A percentile compares a stretch with the other conserved stretches of the same genome.
Conservation (phyloP, 2,888 invertebrate species). For the Tiliacea citrago region DNA sequence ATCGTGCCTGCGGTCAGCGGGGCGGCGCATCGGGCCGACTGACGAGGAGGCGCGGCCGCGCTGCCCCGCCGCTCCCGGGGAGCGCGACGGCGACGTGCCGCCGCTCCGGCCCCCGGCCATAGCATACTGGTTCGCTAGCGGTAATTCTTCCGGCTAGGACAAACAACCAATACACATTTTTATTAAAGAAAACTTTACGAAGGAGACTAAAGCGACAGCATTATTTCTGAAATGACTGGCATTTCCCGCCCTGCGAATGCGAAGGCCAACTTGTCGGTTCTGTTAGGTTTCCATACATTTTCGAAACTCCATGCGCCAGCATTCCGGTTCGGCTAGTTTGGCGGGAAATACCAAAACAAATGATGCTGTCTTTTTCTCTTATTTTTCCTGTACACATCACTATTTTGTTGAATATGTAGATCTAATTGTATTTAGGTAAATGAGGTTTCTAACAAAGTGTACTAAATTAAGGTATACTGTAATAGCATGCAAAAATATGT, state of each 20-base stretch:
- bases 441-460: not conserved
- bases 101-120: constrained; percentile 83
- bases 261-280: constrained; percentile 27
- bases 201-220: not conserved
- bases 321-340: constrained; percentile 52
- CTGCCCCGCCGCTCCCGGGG: constrained; percentile 78
- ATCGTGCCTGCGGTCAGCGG: constrained; percentile 95
- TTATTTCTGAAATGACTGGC: constrained; percentile 12
- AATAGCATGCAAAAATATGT: constrained; percentile 39
- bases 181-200: not conserved
- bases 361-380: constrained; percentile 32
- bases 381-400: constrained; percentile 46
- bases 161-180: constrained; percentile 62
- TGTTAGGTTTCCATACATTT: constrained; percentile 14
- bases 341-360: constrained; percentile 53
- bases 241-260: constrained; percentile 34
- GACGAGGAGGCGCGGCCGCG: constrained; percentile 86
- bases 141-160: constrained; percentile 86
- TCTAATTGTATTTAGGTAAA: constrained; percentile 10
- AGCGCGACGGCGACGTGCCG: constrained; percentile 83
- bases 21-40: constrained; percentile 95
- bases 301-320: constrained; percentile 22
- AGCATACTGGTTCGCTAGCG: constrained; percentile 84
- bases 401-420: constrained; percentile 16
- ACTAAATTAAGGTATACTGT: not conserved